These are phyloP conservation scores for Montipora sp. DNA, from an alignment of 64 coral and sea anemone genomes.

Conservation along the genomic window DNA sequence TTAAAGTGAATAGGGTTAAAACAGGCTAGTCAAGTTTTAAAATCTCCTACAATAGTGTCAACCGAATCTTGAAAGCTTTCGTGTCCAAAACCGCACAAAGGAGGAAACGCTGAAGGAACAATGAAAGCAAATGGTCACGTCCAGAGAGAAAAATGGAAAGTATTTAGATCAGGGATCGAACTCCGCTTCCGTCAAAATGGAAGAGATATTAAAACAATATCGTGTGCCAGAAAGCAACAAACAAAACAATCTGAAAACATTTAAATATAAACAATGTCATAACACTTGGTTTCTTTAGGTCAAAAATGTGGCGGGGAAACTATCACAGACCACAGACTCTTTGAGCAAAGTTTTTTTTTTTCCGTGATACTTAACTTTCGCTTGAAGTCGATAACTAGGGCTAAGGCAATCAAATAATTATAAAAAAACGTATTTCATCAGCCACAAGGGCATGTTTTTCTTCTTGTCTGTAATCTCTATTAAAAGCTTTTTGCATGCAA, in stretches of 20 bases:
- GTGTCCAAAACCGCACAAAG: conserved; percentile 26
- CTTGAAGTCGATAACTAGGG: background rate
- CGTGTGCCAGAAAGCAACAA: background rate
- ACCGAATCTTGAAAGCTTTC: background rate
- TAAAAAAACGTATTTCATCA: background rate
- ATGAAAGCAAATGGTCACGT: conserved; percentile 1
- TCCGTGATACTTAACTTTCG: background rate
- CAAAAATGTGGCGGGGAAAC: background rate
- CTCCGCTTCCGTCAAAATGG: conserved; percentile 10
- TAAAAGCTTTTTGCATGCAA: conserved; percentile 49
- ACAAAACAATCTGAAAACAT: background rate
- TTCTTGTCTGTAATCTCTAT: conserved; percentile 1
- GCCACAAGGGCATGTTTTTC: background rate
- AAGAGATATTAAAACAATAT: background rate
- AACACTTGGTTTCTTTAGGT: background rate
- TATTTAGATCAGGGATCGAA: background rate
- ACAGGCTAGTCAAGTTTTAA: too few species aligned
- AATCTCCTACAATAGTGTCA: background rate
- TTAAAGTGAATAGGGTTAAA: too few species aligned
- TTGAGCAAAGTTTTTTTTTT: background rate
- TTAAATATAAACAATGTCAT: background rate
- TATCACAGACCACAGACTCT: background rate
- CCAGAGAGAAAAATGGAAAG: conserved; percentile 18
- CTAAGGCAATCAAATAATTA: background rate
- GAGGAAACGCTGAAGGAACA: conserved; percentile 2